phyloP scores from a whole-genome alignment of 1,140 invertebrate species.

The Megalopta genalis region DNA sequence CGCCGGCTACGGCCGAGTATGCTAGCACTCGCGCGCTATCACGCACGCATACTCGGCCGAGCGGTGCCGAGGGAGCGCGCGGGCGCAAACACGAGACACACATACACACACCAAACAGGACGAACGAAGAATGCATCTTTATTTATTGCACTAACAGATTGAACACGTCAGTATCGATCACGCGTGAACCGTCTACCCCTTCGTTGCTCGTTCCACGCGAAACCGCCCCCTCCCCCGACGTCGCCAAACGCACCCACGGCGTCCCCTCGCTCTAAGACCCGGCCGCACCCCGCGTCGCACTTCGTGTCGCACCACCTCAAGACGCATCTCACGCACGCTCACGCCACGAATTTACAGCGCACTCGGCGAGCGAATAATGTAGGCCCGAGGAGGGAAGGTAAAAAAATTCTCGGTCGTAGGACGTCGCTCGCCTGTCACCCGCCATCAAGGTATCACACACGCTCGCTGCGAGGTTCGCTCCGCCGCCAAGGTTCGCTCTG shows the following conservation, averaged over 20 bases:
- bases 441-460: slow-evolving; percentile 27
- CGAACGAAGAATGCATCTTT: slow-evolving; percentile 58
- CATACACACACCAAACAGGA: neutral
- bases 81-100: no score
- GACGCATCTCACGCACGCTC: slow-evolving; percentile 22
- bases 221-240: neutral
- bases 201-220: slow-evolving; percentile 8
- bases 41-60: neutral
- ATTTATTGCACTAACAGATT: slow-evolving; percentile 66
- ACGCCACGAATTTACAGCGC: slow-evolving; percentile 27
- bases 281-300: neutral
- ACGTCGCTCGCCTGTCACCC: slow-evolving; percentile 1
- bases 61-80: neutral
- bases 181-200: neutral
- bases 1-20: no score
- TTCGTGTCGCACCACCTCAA: slow-evolving; percentile 35
- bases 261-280: neutral
- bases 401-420: slow-evolving; percentile 14
- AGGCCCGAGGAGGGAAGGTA: slow-evolving; percentile 32
- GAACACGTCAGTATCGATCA: slow-evolving; percentile 35
- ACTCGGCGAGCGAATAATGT: slow-evolving; percentile 9
- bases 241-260: neutral
- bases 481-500: no score
- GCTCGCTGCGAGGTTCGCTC: no score
- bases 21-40: no score